These are phyloP conservation scores for Deroptyus accipitrinus DNA, from an alignment of 2,113 vertebrate genomes.

Conservation along the genomic window DNA sequence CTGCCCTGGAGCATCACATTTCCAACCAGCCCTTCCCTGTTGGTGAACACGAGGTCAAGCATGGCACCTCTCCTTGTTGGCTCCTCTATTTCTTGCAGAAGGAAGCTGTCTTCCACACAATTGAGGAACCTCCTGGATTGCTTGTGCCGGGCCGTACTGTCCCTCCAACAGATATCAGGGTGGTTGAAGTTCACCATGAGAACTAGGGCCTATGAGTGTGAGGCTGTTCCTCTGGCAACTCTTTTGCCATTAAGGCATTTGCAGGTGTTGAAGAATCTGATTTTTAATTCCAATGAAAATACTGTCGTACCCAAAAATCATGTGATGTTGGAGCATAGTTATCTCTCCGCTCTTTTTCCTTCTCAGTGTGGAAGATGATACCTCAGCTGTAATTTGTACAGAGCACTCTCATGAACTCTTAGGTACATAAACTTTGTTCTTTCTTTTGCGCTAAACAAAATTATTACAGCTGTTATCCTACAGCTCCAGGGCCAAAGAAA, in stretches of 20 bases:
- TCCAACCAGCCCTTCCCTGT: too few relatives aligned
- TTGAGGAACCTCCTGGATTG: too few relatives aligned
- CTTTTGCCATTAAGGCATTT: not conserved
- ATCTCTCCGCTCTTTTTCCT: not conserved
- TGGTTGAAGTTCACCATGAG: too few relatives aligned
- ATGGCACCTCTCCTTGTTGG: too few relatives aligned
- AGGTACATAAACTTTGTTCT: not conserved
- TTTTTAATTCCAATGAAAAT: not conserved
- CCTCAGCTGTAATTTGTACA: not conserved
- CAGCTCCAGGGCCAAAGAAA: not conserved
- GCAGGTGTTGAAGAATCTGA: not conserved
- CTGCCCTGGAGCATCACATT: too few relatives aligned
- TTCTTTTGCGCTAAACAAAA: not conserved
- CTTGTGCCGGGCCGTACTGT: too few relatives aligned
- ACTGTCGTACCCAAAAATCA: not conserved
- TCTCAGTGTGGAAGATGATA: not conserved
- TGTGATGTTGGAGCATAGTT: not conserved
- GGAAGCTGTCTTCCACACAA: too few relatives aligned
- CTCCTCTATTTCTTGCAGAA: too few relatives aligned
- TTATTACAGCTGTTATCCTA: not conserved
- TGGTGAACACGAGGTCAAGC: too few relatives aligned
- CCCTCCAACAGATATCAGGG: too few relatives aligned
- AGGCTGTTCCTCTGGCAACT: not conserved
- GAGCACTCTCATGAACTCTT: not conserved
- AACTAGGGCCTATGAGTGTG: too few relatives aligned